A percentile compares a stretch with the other conserved stretches of the same genome.
Evolutionary conservation across 2,797 vertebrate species (phyloP).

Genomic region (Otolemur crassicaudatus): DNA sequence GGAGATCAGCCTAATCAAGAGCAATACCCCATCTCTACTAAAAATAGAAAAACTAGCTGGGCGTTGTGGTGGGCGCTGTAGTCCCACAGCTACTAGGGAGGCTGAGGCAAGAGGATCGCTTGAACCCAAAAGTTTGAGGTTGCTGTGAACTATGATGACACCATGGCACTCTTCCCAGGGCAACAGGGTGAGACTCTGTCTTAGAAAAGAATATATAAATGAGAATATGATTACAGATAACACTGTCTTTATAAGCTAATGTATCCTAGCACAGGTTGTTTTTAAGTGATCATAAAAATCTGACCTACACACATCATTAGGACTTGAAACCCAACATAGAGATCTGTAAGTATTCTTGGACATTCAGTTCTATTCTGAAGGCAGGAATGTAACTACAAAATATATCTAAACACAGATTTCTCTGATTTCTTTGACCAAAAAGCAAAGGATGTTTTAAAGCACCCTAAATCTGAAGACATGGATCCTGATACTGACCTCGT

Average conservation of each 20-base stretch:
- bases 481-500: background rate
- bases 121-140: too few species aligned
- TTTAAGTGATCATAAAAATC: constrained; percentile 53
- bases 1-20: too few species aligned
- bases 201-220: too few species aligned
- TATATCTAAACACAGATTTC: background rate
- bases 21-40: too few species aligned
- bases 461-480: background rate
- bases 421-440: background rate
- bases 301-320: constrained; percentile 20
- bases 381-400: background rate
- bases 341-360: background rate
- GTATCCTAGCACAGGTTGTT: constrained; percentile 15
- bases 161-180: too few species aligned
- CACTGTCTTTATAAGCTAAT: constrained; percentile 51
- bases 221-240: constrained; percentile 51
- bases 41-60: too few species aligned
- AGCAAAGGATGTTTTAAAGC: background rate
- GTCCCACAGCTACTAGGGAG: too few species aligned
- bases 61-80: too few species aligned
- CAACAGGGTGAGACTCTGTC: too few species aligned
- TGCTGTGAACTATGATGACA: too few species aligned
- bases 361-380: constrained; percentile 34
- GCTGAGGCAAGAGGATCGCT: too few species aligned
- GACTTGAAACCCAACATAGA: constrained; percentile 56